Percentiles rank a stretch among this genome's conserved stretches.
These are phyloP conservation scores for Limnephilus marmoratus DNA, from an alignment of 2,888 invertebrate genomes.

Conservation along the genomic window DNA sequence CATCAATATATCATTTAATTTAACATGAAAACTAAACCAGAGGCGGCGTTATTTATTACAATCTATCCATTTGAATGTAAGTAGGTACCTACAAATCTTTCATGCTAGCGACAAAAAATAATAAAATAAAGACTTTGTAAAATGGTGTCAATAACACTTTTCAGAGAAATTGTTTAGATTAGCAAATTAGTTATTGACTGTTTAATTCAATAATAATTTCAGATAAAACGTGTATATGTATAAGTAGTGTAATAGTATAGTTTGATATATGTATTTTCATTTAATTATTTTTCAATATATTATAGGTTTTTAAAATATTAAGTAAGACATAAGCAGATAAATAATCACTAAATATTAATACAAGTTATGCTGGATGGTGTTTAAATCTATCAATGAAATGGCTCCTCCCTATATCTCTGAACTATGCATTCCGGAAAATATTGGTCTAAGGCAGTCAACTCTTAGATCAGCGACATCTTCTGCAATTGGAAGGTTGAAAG, in stretches of 20 bases:
- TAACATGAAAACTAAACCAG: background rate
- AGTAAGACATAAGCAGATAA: background rate
- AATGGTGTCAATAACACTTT: constrained; percentile 23
- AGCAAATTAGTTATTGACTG: background rate
- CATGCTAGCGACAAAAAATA: constrained; percentile 16
- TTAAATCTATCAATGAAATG: too few relatives aligned
- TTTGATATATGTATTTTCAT: background rate
- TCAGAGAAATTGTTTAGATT: constrained; percentile 27
- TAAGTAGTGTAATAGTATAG: background rate
- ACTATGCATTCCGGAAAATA: too few relatives aligned
- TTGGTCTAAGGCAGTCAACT: too few relatives aligned
- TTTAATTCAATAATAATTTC: background rate
- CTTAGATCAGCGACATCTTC: too few relatives aligned
- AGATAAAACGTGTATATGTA: background rate
- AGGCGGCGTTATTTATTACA: constrained; percentile 50
- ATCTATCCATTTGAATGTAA: constrained; percentile 46
- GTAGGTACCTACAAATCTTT: constrained; percentile 41
- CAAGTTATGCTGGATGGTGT: too few relatives aligned
- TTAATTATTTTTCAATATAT: background rate
- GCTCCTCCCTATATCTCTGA: too few relatives aligned
- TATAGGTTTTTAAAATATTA: background rate
- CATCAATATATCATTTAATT: background rate
- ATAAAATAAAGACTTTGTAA: background rate
- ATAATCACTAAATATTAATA: too few relatives aligned
- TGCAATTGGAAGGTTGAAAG: too few relatives aligned